Percentiles rank a stretch among this genome's conserved stretches.
Evolutionary conservation across 2,797 vertebrate species (phyloP).

Genomic region (Clarias pachynema): DNA sequence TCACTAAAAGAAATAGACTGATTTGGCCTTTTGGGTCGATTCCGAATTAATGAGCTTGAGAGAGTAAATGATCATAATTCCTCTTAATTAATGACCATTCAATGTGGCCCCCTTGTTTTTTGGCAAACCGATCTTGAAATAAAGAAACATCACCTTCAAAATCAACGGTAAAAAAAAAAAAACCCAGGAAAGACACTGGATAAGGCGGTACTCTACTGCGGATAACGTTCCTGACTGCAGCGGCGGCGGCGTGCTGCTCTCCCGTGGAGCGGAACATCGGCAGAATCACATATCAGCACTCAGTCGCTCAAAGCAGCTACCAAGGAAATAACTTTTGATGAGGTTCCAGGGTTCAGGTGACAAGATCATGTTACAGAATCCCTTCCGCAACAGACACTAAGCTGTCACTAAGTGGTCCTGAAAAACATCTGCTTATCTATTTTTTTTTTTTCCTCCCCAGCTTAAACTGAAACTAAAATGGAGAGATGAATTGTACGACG

Average conservation of each 20-base stretch:
- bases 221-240: conserved; percentile 17
- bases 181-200: neutral
- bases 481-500: neutral
- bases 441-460: neutral
- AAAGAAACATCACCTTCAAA: neutral
- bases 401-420: conserved; percentile 8
- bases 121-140: neutral
- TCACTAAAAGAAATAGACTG: conserved; percentile 22
- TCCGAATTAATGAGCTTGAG: neutral
- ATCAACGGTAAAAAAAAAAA: neutral
- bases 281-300: conserved; percentile 32
- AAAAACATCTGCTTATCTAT: conserved; percentile 14
- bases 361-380: conserved; percentile 28
- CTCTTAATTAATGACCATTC: neutral
- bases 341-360: conserved; percentile 32
- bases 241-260: conserved; percentile 3
- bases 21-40: conserved; percentile 12
- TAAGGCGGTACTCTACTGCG: neutral
- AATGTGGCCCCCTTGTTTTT: neutral
- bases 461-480: conserved; percentile 2
- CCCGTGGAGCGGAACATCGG: conserved; percentile 21
- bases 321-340: conserved; percentile 35
- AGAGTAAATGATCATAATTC: neutral
- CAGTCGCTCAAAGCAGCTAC: conserved; percentile 12
- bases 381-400: neutral